phyloP scores from a whole-genome alignment of 2,888 invertebrate species.

The Adineta ricciae region DNA sequence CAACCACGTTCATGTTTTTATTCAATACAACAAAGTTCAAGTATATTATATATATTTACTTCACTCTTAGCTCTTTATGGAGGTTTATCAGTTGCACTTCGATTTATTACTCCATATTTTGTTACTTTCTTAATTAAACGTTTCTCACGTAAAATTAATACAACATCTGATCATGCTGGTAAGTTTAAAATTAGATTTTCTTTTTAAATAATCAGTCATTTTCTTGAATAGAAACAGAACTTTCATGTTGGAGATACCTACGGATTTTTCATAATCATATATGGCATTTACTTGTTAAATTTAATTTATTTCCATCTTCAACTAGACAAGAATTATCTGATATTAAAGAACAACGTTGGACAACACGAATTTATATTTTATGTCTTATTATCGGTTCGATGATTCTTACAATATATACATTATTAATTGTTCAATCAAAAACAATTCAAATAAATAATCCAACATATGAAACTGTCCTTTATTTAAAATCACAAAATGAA shows the following conservation, averaged over 20 bases:
- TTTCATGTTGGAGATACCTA: not conserved
- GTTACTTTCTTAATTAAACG: not conserved
- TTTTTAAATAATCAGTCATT: too few relatives aligned
- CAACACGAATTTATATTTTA: not conserved
- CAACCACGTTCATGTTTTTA: not conserved
- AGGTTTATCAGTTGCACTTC: not conserved
- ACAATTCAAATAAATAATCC: not conserved
- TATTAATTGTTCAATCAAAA: not conserved
- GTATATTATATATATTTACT: not conserved
- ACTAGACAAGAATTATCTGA: not conserved
- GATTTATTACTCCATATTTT: not conserved
- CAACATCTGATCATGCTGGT: not conserved
- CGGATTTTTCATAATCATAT: too few relatives aligned
- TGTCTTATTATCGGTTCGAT: not conserved
- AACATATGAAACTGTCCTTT: not conserved
- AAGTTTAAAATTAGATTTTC: not conserved
- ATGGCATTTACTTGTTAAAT: not conserved
- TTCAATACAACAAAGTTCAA: not conserved
- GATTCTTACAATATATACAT: not conserved
- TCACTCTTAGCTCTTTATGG: not conserved
- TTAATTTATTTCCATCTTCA: not conserved
- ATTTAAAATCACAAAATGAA: not conserved
- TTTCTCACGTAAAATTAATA: not conserved
- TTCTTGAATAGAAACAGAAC: too few relatives aligned
- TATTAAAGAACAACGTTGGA: not conserved